phyloP scores from a whole-genome alignment of 1,140 invertebrate genomes.

The Pseudomyrmex concolor region DNA sequence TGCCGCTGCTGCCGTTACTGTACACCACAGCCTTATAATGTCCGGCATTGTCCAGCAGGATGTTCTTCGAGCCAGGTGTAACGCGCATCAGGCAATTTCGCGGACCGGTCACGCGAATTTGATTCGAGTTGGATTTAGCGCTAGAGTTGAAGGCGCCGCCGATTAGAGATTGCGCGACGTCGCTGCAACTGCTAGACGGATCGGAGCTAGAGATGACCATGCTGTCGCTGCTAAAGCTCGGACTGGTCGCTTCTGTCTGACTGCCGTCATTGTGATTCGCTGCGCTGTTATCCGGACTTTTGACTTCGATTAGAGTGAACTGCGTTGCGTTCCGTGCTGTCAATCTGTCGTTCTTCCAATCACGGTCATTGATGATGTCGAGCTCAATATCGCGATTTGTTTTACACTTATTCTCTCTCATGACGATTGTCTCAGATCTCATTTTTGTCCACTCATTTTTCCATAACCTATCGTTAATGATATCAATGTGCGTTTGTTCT shows the following conservation, averaged over 20 bases:
- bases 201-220: constrained; percentile 82
- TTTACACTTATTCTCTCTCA: constrained; percentile 47
- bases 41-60: constrained; percentile 90
- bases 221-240: constrained; percentile 82
- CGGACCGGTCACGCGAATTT: constrained; percentile 86
- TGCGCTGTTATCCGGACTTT: constrained; percentile 71
- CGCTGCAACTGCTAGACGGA: constrained; percentile 82
- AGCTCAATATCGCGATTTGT: constrained; percentile 67
- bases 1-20: constrained; percentile 79
- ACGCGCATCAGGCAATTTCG: constrained; percentile 90
- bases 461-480: constrained; percentile 82
- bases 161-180: constrained; percentile 70
- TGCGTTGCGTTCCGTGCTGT: constrained; percentile 36
- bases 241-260: constrained; percentile 78
- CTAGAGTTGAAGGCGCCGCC: constrained; percentile 41
- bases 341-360: constrained; percentile 74
- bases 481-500: constrained; percentile 74
- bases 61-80: constrained; percentile 91
- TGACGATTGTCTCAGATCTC: constrained; percentile 5
- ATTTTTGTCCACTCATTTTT: constrained; percentile 80
- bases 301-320: constrained; percentile 80
- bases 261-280: constrained; percentile 66
- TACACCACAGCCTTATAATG: constrained; percentile 89
- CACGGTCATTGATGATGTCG: constrained; percentile 81
- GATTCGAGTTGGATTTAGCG: constrained; percentile 71